Base-by-base conservation (phyloP, 1,140 invertebrate species). In the Scaptomyza pallida region DNA sequence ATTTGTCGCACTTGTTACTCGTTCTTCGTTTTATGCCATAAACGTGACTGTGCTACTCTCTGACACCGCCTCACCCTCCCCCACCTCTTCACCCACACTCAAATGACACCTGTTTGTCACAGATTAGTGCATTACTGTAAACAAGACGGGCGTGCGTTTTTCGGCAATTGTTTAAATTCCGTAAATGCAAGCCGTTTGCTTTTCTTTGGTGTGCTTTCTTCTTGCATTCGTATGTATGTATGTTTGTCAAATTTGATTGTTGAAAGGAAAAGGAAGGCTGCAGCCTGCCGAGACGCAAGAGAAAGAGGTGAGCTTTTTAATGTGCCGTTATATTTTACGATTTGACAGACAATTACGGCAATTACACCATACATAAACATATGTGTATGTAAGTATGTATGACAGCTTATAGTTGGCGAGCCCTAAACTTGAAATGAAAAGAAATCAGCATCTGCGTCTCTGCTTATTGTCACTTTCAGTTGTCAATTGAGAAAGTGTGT, bases 401-500 rank as follows among this genome's bases (percentile, higher is more conserved):
- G 35, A 17, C 15, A 5, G 12, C 5, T 26, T 44, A 23, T 47
- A 52, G 33, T 37, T 13, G 9, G 13, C 23, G 23, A 43, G 67
- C 67, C 67, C 67, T 72, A 65, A 44, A 54, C 47, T 52, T 65
- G 19, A 54, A 67, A 60, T 19, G 33, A 67, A 72, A 61, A 55
- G 55, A 69, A 72, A 72, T 56, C 64, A 43, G 37, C 52, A 41
- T 43, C 37, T 23, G 19, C 37, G 15, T 37, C 51, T 37, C 51
- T 41, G 33, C 44, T 52, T 51, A 54, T 73, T 73, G 72, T 78
- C 73, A 73, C 69, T 70, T 78, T 78, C 61, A 41, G 57, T 43
- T 48, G 75, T 33, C 65, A 68, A 75, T 83, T 72, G 65, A 64
- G 75, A 83, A 82, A 82, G 79, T 81, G 57, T 61, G 33, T 19